Percentiles rank a stretch among this genome's conserved stretches.
Conservation (phyloP, 2,888 invertebrate genomes). For the Gnatocerus cornutus region DNA sequence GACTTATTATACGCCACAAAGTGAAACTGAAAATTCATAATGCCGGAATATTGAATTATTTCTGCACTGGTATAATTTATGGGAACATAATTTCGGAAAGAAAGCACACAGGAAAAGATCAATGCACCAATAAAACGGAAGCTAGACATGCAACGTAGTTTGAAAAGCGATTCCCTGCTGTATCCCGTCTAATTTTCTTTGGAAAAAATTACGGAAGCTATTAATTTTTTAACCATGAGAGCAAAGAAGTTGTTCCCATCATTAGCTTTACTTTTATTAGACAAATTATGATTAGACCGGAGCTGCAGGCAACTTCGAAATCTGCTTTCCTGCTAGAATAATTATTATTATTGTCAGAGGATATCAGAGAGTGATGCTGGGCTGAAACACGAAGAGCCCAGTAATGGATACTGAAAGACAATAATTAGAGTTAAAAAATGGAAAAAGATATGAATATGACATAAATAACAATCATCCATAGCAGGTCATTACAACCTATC, state of each 20-base stretch:
- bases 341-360: conserved; percentile 16
- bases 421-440: conserved; percentile 27
- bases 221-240: conserved; percentile 8
- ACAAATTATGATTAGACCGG: conserved; percentile 28
- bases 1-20: background rate
- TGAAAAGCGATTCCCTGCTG: background rate
- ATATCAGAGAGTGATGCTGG: conserved; percentile 20
- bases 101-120: background rate
- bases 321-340: conserved; percentile 17
- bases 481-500: conserved; percentile 48
- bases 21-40: background rate
- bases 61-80: too few relatives aligned
- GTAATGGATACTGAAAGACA: conserved; percentile 26
- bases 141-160: too few relatives aligned
- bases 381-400: conserved; percentile 13
- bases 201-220: conserved; percentile 12
- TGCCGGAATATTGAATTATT: too few relatives aligned
- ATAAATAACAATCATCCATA: conserved; percentile 48
- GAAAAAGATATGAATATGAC: conserved; percentile 41
- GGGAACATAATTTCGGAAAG: background rate
- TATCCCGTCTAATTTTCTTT: conserved; percentile 20
- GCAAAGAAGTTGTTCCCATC: conserved; percentile 39
- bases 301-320: conserved; percentile 13
- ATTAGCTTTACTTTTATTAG: conserved; percentile 36
- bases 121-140: too few relatives aligned